Percentiles rank a stretch among this genome's conserved stretches.
Evolutionary conservation across 2,797 vertebrate species (phyloP).

Genomic region (Caiman crocodilus): DNA sequence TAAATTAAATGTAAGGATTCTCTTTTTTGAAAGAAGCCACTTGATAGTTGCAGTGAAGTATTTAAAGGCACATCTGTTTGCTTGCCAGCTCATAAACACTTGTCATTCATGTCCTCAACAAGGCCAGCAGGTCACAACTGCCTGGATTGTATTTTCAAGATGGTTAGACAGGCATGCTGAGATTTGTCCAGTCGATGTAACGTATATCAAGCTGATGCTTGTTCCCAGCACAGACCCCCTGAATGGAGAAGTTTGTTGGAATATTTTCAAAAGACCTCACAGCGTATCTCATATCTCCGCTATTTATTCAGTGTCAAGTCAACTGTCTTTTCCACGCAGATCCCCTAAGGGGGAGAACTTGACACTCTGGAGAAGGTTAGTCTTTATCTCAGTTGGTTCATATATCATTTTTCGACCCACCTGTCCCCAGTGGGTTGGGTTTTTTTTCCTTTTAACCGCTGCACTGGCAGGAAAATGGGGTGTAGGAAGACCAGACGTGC

Average conservation of each 20-base stretch:
- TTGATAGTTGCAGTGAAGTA: constrained; percentile 68
- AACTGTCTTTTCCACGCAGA: constrained; percentile 39
- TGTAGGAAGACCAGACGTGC: not conserved
- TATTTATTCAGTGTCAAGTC: constrained; percentile 53
- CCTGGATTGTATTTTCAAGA: constrained; percentile 56
- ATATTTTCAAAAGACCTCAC: constrained; percentile 44
- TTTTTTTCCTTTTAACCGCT: constrained; percentile 45
- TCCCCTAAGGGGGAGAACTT: constrained; percentile 51
- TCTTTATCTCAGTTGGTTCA: constrained; percentile 63
- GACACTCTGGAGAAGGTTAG: constrained; percentile 26
- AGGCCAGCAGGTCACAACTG: constrained; percentile 57
- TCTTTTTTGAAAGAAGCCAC: constrained; percentile 50
- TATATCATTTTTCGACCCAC: constrained; percentile 64
- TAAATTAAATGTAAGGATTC: constrained; percentile 62
- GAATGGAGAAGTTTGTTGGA: constrained; percentile 47
- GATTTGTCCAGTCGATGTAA: constrained; percentile 70
- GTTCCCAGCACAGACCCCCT: constrained; percentile 57
- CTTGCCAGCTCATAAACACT: constrained; percentile 68
- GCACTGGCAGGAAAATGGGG: constrained; percentile 38
- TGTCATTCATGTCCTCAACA: constrained; percentile 67
- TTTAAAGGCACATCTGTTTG: constrained; percentile 72
- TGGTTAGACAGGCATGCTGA: constrained; percentile 66
- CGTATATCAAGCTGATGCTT: constrained; percentile 62
- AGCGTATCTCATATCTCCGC: constrained; percentile 50
- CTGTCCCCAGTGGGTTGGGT: constrained; percentile 61